Conservation (phyloP, 2,797 vertebrate genomes). For the Semotilus atromaculatus region DNA sequence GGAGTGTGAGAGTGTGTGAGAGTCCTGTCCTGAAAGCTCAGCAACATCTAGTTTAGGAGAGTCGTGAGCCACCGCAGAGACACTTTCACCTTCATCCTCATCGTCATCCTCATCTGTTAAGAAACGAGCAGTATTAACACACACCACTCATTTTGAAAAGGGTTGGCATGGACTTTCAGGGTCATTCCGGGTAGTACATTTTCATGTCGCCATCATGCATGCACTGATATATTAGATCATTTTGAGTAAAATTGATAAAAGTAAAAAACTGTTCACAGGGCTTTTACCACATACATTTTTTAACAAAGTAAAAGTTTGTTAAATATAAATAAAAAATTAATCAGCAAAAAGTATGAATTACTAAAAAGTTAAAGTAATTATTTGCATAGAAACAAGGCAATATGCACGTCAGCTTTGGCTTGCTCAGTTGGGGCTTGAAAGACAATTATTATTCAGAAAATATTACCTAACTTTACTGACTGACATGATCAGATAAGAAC, state of each 20-base stretch:
- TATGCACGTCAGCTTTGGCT: not conserved
- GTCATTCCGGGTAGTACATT: not conserved
- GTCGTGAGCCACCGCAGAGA: constrained; percentile 32
- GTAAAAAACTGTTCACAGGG: not conserved
- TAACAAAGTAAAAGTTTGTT: not conserved
- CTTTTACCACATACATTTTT: not conserved
- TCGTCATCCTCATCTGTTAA: constrained; percentile 44
- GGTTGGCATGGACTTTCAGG: not conserved
- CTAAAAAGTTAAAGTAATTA: not conserved
- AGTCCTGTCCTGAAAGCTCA: constrained; percentile 42
- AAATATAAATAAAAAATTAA: not conserved
- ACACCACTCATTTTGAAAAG: not conserved
- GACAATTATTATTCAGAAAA: not conserved
- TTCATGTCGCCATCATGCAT: not conserved
- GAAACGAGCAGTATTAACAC: not conserved
- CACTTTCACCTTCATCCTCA: constrained; percentile 37
- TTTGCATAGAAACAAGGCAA: not conserved
- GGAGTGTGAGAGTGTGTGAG: constrained; percentile 41
- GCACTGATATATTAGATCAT: not conserved
- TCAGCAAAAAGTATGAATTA: not conserved
- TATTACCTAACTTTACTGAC: too few relatives aligned
- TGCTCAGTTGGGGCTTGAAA: not conserved
- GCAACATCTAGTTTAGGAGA: constrained; percentile 52
- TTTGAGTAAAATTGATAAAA: not conserved
- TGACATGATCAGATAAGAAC: not conserved